Percentiles rank a stretch among this genome's conserved stretches.
phyloP scores from a whole-genome alignment of 2,888 invertebrate species.

The Pristionchus japonicus region DNA sequence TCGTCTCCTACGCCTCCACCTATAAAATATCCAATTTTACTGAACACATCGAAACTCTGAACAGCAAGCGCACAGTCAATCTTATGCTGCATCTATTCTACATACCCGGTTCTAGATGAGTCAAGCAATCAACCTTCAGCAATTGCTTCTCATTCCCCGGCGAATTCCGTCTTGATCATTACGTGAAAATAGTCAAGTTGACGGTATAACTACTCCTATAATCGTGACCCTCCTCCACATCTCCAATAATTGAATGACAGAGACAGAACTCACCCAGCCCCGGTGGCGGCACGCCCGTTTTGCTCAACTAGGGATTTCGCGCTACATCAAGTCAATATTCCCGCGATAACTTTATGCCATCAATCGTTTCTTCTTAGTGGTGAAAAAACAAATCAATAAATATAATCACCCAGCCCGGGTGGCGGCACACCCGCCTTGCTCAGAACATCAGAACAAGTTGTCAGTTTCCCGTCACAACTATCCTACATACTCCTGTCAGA shows the following conservation, averaged over 20 bases:
- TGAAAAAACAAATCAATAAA: too few relatives aligned
- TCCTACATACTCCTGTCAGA: too few relatives aligned
- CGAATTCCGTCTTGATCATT: too few relatives aligned
- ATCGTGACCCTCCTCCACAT: too few relatives aligned
- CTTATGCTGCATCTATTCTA: not conserved
- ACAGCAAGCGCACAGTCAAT: too few relatives aligned
- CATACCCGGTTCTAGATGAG: not conserved
- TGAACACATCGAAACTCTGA: too few relatives aligned
- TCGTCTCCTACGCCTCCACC: not conserved
- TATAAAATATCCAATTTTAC: not conserved
- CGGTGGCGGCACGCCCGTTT: too few relatives aligned
- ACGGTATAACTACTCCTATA: too few relatives aligned
- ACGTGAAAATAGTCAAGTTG: too few relatives aligned
- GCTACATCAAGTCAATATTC: not conserved
- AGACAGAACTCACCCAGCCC: not conserved
- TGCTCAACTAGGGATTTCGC: constrained; percentile 56
- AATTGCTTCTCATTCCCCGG: too few relatives aligned
- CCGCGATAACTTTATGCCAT: not conserved
- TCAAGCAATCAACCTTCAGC: too few relatives aligned
- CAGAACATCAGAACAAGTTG: constrained; percentile 72
- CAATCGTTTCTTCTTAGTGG: not conserved
- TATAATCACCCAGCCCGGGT: constrained; percentile 69
- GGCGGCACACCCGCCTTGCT: constrained; percentile 74
- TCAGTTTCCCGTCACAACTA: not conserved
- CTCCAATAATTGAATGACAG: too few relatives aligned